These are phyloP conservation scores for Ditylenchus dipsaci DNA, from an alignment of 1,140 invertebrate species.

Conservation along the genomic window DNA sequence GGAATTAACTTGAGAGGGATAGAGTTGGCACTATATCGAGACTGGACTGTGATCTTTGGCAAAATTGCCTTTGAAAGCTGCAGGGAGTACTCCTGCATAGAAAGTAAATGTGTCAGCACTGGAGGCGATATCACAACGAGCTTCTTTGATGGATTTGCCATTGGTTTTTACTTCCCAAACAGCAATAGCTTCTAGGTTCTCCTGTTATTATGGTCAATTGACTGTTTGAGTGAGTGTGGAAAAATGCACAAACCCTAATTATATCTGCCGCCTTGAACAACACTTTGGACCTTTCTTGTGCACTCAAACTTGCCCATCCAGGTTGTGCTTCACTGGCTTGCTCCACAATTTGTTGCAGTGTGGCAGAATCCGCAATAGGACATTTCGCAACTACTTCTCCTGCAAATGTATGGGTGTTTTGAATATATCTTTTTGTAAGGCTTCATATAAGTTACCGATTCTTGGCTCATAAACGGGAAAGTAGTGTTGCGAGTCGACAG, in stretches of 20 bases:
- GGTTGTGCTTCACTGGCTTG: constrained; percentile 15
- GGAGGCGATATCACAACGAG: constrained; percentile 45
- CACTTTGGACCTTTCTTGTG: constrained; percentile 14
- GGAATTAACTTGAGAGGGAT: too few relatives aligned
- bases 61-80: neutral
- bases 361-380: neutral
- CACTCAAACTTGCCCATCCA: constrained; percentile 13
- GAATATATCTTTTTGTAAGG: neutral
- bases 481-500: constrained; percentile 9
- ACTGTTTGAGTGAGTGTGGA: neutral
- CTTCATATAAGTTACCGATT: constrained; percentile 27
- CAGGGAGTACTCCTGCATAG: constrained; percentile 15
- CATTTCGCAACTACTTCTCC: neutral
- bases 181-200: constrained; percentile 27
- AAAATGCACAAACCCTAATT: constrained; percentile 2
- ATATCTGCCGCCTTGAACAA: neutral
- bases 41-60: too few relatives aligned
- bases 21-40: too few relatives aligned
- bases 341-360: neutral
- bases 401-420: too few relatives aligned
- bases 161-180: constrained; percentile 54
- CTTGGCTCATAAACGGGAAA: constrained; percentile 44
- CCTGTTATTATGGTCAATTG: neutral
- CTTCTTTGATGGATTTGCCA: constrained; percentile 54
- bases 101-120: constrained; percentile 57